phyloP scores from a whole-genome alignment of 2,797 vertebrate genomes.

The Mus minutoides region DNA sequence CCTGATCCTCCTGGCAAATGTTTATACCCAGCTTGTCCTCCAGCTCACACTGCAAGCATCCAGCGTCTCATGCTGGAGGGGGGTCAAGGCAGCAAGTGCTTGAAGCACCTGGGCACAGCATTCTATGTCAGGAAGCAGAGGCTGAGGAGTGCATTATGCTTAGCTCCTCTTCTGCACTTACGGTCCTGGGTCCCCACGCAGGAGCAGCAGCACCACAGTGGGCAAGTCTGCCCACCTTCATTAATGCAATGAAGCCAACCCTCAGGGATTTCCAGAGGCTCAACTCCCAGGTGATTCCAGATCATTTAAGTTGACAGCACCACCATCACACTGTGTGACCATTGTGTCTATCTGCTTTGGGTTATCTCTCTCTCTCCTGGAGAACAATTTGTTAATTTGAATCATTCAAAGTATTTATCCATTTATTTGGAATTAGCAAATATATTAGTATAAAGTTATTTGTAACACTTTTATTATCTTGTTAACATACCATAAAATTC shows the following conservation, averaged over 20 bases:
- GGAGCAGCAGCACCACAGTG: background rate
- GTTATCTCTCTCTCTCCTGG: background rate
- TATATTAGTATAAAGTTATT: background rate
- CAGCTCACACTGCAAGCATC: background rate
- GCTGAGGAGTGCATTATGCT: background rate
- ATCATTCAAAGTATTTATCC: background rate
- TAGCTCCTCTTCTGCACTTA: background rate
- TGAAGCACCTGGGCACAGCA: background rate
- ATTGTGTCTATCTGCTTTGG: background rate
- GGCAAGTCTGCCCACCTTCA: background rate
- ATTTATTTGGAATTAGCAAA: conserved; percentile 28
- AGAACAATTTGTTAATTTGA: background rate
- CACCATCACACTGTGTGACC: background rate
- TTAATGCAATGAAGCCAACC: background rate
- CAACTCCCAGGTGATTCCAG: background rate
- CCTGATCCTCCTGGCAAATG: background rate
- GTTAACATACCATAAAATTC: background rate
- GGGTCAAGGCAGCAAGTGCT: background rate
- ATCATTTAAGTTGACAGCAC: background rate
- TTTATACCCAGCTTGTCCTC: background rate
- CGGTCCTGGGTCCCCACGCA: background rate
- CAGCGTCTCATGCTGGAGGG: too few relatives aligned
- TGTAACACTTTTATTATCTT: background rate
- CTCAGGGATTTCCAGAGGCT: background rate
- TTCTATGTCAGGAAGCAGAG: background rate